Percentiles rank a stretch among this genome's conserved stretches.
Evolutionary conservation across 1,140 invertebrate genomes (phyloP).

Genomic region (Euwallacea fornicatus): DNA sequence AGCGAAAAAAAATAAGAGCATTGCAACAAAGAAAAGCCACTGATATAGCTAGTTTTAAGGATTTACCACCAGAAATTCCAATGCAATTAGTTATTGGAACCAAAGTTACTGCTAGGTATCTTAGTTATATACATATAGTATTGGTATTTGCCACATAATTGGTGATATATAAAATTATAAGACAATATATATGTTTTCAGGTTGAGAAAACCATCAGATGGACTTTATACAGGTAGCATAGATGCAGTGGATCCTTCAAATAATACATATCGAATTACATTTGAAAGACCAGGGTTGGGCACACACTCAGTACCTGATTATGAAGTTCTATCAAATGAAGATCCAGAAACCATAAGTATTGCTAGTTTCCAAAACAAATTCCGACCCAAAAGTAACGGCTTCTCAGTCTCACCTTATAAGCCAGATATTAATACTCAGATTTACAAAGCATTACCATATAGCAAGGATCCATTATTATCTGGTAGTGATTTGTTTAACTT

Average conservation of each 20-base stretch:
- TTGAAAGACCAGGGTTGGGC: slow-evolving; percentile 90
- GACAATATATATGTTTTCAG: slow-evolving; percentile 48
- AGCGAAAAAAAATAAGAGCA: slow-evolving; percentile 88
- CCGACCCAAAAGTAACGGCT: slow-evolving; percentile 68
- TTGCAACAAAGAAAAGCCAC: slow-evolving; percentile 91
- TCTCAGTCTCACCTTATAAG: slow-evolving; percentile 54
- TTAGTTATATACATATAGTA: not conserved
- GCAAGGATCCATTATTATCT: slow-evolving; percentile 61
- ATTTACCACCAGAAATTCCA: slow-evolving; percentile 94
- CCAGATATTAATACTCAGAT: slow-evolving; percentile 31
- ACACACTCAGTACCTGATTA: slow-evolving; percentile 96
- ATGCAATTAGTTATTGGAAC: slow-evolving; percentile 95
- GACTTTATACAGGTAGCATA: slow-evolving; percentile 93
- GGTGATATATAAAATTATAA: not conserved
- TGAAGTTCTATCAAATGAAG: slow-evolving; percentile 93
- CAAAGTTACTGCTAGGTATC: slow-evolving; percentile 79
- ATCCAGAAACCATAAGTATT: slow-evolving; percentile 86
- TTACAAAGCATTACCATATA: slow-evolving; percentile 50
- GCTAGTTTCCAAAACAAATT: slow-evolving; percentile 83
- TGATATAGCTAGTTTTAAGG: slow-evolving; percentile 78
- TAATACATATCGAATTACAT: slow-evolving; percentile 96
- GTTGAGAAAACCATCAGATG: slow-evolving; percentile 91
- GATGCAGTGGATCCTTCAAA: slow-evolving; percentile 97
- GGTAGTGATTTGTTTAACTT: slow-evolving; percentile 18
- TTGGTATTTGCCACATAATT: not conserved